A percentile compares a stretch with the other conserved stretches of the same genome.
phyloP scores from a whole-genome alignment of 2,113 vertebrate genomes.

The Empidonax alnorum region DNA sequence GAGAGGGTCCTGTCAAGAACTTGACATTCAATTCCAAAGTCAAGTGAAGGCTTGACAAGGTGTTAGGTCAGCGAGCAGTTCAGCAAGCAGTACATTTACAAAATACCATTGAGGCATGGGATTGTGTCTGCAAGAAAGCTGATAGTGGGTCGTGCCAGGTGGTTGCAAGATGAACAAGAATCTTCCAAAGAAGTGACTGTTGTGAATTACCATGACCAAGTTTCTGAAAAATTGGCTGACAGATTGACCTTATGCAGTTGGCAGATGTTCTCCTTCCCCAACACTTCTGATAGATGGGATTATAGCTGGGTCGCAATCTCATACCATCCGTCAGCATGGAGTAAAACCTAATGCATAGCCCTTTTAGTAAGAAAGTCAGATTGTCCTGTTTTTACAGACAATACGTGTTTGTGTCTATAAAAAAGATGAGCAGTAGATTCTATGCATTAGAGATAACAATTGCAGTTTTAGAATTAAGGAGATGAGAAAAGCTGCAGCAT shows the following conservation, averaged over 20 bases:
- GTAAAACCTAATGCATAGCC: neutral
- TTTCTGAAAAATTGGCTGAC: neutral
- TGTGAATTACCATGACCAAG: neutral
- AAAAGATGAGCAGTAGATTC: neutral
- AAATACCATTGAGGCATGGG: neutral
- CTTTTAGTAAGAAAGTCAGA: neutral
- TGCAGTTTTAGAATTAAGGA: neutral
- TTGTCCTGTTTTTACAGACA: neutral
- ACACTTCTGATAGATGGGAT: neutral
- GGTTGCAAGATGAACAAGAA: neutral
- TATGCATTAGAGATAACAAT: neutral
- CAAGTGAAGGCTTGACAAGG: neutral
- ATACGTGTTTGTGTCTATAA: neutral
- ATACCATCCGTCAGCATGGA: rapidly evolving
- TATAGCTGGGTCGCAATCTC: neutral
- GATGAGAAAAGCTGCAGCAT: neutral
- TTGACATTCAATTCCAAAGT: neutral
- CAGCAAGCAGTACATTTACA: neutral
- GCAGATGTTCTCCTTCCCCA: neutral
- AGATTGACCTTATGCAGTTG: neutral
- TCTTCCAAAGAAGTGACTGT: neutral
- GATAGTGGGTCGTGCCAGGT: neutral
- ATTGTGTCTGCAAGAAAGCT: neutral
- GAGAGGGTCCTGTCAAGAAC: neutral
- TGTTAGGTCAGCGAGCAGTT: neutral